Evolutionary conservation across 64 coral and sea anemone genomes (phyloP).

Genomic region (Stichodactyla mertensii): DNA sequence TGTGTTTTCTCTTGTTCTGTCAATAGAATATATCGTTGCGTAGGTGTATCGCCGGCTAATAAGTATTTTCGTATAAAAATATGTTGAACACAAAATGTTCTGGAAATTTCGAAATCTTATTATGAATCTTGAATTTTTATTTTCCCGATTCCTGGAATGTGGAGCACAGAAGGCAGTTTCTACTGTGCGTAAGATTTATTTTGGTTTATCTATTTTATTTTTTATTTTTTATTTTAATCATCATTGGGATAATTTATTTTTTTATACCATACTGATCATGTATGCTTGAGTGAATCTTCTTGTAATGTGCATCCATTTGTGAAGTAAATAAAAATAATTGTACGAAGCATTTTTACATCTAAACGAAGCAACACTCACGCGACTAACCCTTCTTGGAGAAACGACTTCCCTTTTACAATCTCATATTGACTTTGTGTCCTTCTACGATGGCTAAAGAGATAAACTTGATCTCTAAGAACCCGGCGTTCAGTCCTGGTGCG

Average conservation of each 20-base stretch:
- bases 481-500: constrained; percentile 2
- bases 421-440: neutral
- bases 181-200: neutral
- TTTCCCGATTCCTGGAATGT: neutral
- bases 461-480: neutral
- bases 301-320: neutral
- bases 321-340: neutral
- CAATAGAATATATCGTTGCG: neutral
- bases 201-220: neutral
- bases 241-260: neutral
- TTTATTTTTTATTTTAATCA: neutral
- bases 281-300: neutral
- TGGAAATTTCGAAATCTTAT: neutral
- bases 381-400: neutral
- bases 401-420: neutral
- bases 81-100: neutral
- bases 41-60: neutral
- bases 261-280: neutral
- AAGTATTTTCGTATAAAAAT: neutral
- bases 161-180: no score
- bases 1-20: neutral
- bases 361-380: neutral
- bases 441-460: neutral
- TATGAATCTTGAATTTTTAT: neutral
- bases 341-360: neutral